Base-by-base conservation (phyloP, 2,797 vertebrate genomes). In the Sebastes miniatus region DNA sequence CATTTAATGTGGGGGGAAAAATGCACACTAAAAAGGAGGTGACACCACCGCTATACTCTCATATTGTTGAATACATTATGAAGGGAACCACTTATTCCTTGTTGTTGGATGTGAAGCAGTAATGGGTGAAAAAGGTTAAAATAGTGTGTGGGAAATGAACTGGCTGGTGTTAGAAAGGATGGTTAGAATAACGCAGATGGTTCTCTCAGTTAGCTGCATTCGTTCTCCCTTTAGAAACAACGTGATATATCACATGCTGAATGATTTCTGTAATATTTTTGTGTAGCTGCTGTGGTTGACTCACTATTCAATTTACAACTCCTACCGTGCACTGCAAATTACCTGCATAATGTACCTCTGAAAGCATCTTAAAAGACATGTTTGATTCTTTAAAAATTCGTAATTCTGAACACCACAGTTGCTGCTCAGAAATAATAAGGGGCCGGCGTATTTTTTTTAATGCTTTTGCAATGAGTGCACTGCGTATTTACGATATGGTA, bases 1-100 rank as follows among this genome's bases (percentile, higher is more conserved):
- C 86, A 92, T 93, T 94, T 93, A 94, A 95, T 92, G 86, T 82
- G 79, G 83, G 76, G 90, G 83, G 74, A 59, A 75, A 80, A 80
- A 84, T 85, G 91, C 90, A 88, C 87, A 91, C 87, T 93, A 91
- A 94, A 93, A 93, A 93, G 91, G 91, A 94, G 91, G 88, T 91
- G 92, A 94, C 91, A 94, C 83, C 84, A 64, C 64, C 83, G 83
- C 88, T 82, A 77, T 70, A 88, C 84, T 83, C 85, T 91, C 68
- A 84, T 79, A 47, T 88, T 74, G 83, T 80, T 81, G 85, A 93
- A 92, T 88, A 77, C 72, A 81, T 92, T 87, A 86, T 80, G 58
- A 83, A 64, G 83, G 39, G 71, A 84, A 88, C 57, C 74, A 77
- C 73, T 80, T 81, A 71, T 77, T 85, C 29, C 76, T 79, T 62